Evolutionary conservation across 2,888 invertebrate genomes (phyloP), one percentile per base, ranked within the genome.

Genomic region (Dynastes hyllus): DNA sequence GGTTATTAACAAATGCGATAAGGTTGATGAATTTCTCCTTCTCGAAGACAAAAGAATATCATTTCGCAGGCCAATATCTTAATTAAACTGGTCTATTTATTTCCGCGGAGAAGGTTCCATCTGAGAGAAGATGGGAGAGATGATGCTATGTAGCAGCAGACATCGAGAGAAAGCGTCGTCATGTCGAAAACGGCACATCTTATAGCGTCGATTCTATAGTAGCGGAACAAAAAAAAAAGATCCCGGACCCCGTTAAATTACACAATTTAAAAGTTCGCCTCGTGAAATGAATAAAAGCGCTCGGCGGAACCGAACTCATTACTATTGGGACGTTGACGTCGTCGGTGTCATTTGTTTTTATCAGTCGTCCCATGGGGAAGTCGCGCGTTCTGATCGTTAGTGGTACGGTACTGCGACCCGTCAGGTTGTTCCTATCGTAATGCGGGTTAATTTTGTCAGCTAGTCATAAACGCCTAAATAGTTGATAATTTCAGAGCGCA

Each of bases 51-150:
- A 89, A 89, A 88, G 89, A 88, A 88, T 88, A 87, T 87, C 87
- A 71, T 71, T 71, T 71, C 37, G 58, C 53, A 53, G 88, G 86
- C 88, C 88, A 88, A 89, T 89, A 90, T 90, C 89, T 90, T 90
- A 90, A 90, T 90, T 90, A 90, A 90, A 89, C 85, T 89, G 87
- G 88, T 89, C 89, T 89, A 89, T 90, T 90, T 89, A 88, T 89
- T 88, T 87, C 86, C 88, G 86, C 29, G 37, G 67, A 40, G 65
- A 40, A 66, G 78, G 61, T 79, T 67, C 40, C 55, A 16, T n/a
- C 13, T 85, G 58, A 51, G 78, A 66, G 65, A 53, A 82, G 83
- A 82, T 37, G 67, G 79, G 73, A 80, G 61, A 40, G 27, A 40
- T 22, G 55, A 58, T 58, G 45, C 58, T 65, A 51, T 58, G 50